phyloP scores from a whole-genome alignment of 2,797 vertebrate species.

The Capromys pilorides region DNA sequence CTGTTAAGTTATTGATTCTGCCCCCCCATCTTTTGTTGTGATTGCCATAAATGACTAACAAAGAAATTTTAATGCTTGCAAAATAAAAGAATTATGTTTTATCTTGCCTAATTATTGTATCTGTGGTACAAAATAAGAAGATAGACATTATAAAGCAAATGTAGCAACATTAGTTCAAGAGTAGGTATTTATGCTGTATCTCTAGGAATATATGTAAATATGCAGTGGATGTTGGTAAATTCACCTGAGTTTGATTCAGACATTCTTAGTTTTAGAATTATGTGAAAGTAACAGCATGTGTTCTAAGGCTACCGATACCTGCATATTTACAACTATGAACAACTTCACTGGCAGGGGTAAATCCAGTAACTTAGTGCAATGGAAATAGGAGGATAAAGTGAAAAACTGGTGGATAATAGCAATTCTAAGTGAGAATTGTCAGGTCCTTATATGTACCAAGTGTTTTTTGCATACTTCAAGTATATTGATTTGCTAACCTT shows the following conservation, averaged over 20 bases:
- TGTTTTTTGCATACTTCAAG: neutral
- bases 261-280: neutral
- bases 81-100: conserved; percentile 25
- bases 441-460: neutral
- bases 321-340: neutral
- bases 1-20: neutral
- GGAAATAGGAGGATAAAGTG: neutral
- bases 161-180: neutral
- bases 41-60: neutral
- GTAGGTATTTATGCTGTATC: neutral
- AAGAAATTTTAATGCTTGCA: neutral
- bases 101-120: neutral
- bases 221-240: neutral
- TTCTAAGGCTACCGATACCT: neutral
- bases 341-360: neutral
- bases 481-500: neutral
- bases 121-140: neutral
- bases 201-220: neutral
- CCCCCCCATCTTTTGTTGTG: neutral
- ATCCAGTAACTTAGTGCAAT: neutral
- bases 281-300: neutral
- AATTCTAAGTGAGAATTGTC: neutral
- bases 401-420: neutral
- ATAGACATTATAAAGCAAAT: conserved; percentile 22
- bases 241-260: neutral